Evolutionary conservation across 2,113 vertebrate species (phyloP).

Genomic region (Xiphophorus hellerii): DNA sequence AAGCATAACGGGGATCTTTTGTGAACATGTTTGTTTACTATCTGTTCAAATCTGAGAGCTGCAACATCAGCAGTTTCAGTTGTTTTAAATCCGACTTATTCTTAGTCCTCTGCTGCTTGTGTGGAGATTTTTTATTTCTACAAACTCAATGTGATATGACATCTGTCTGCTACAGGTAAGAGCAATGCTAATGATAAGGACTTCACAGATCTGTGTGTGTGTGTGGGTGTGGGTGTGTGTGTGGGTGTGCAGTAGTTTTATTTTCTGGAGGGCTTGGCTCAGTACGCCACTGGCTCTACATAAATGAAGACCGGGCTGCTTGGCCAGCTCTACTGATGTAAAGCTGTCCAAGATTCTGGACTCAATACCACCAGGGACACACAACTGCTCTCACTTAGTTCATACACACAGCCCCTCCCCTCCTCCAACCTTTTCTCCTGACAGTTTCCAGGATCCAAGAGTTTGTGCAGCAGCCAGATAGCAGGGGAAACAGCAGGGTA

Average conservation of each 20-base stretch:
- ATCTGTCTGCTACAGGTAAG: background rate
- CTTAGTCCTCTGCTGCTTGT: background rate
- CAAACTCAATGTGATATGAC: background rate
- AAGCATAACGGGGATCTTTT: no score
- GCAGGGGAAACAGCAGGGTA: slow-evolving; percentile 29
- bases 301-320: slow-evolving; percentile 59
- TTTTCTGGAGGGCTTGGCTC: slow-evolving; percentile 57
- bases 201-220: background rate
- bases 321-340: slow-evolving; percentile 37
- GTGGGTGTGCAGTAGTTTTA: slow-evolving; percentile 34
- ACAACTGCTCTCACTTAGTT: slow-evolving; percentile 32
- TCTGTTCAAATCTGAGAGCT: no score
- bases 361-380: slow-evolving; percentile 33
- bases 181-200: background rate
- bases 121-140: background rate
- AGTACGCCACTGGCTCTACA: slow-evolving; percentile 43
- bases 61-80: background rate
- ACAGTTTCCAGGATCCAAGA: slow-evolving; percentile 30
- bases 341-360: slow-evolving; percentile 53
- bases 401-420: background rate
- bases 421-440: slow-evolving; percentile 16
- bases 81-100: background rate
- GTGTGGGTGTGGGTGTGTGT: background rate
- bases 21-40: no score
- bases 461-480: slow-evolving; percentile 32